Evolutionary conservation across 2,888 invertebrate species (phyloP).

Genomic region (Yponomeuta sedellus): DNA sequence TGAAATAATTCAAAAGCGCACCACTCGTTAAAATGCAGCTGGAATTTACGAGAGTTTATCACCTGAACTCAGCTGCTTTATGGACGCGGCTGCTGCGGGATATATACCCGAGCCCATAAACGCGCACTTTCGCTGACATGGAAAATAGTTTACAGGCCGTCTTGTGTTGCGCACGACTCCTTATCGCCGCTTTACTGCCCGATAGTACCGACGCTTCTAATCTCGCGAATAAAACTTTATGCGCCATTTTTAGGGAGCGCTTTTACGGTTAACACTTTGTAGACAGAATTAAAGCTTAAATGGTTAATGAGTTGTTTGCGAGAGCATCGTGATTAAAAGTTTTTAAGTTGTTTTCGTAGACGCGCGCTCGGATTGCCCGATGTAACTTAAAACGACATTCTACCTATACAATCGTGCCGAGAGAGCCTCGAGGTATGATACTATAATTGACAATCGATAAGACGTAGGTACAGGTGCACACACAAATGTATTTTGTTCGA

Average conservation of each 20-base stretch:
- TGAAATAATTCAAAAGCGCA: slow-evolving; percentile 68
- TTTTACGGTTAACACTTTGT: slow-evolving; percentile 62
- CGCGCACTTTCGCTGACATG: slow-evolving; percentile 68
- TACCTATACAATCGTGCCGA: not conserved
- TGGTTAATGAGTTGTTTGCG: slow-evolving; percentile 64
- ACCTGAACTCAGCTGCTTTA: slow-evolving; percentile 54
- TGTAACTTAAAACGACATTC: not conserved
- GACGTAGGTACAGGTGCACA: slow-evolving; percentile 2
- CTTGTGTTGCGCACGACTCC: slow-evolving; percentile 34
- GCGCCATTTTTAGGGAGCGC: slow-evolving; percentile 58
- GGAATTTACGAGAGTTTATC: slow-evolving; percentile 60
- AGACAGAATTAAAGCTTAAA: slow-evolving; percentile 64
- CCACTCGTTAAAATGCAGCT: slow-evolving; percentile 62
- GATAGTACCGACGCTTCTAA: slow-evolving; percentile 58
- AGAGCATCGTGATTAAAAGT: slow-evolving; percentile 49
- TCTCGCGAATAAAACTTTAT: slow-evolving; percentile 69
- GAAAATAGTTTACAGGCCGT: slow-evolving; percentile 70
- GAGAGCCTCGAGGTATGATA: not conserved
- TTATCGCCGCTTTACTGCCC: slow-evolving; percentile 60
- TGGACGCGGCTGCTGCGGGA: slow-evolving; percentile 31
- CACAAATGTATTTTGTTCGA: not conserved
- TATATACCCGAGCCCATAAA: slow-evolving; percentile 56
- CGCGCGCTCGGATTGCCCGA: not conserved
- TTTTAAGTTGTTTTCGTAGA: slow-evolving; percentile 50
- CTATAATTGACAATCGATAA: not conserved